These are phyloP conservation scores for Nymphalis polychloros DNA, from an alignment of 2,888 invertebrate species.

Conservation along the genomic window DNA sequence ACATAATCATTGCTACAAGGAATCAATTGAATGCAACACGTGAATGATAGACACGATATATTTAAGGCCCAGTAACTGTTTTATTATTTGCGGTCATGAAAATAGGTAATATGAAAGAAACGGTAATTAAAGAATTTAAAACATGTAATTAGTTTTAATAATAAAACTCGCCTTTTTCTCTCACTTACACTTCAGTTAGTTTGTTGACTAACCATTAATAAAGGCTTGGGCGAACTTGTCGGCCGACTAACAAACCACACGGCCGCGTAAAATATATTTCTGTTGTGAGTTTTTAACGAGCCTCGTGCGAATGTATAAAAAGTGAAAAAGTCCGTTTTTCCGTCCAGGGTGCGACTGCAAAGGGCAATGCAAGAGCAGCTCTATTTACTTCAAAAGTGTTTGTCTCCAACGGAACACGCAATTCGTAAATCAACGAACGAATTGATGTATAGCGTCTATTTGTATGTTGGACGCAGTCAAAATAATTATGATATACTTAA, in stretches of 20 bases:
- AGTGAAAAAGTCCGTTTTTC: slow-evolving; percentile 20
- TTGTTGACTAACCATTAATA: slow-evolving; percentile 46
- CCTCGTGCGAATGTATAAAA: slow-evolving; percentile 25
- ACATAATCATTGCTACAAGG: too few species aligned
- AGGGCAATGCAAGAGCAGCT: slow-evolving; percentile 17
- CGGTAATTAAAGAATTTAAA: not conserved
- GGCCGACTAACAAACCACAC: slow-evolving; percentile 4
- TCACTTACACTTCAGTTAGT: slow-evolving; percentile 22
- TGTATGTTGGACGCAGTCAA: too few species aligned
- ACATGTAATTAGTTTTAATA: not conserved
- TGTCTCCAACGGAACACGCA: not conserved
- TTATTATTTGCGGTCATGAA: too few species aligned
- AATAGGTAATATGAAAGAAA: too few species aligned
- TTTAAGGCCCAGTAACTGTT: too few species aligned
- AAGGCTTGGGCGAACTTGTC: slow-evolving; percentile 46
- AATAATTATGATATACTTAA: too few species aligned
- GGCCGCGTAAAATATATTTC: slow-evolving; percentile 15
- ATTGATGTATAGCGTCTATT: too few species aligned
- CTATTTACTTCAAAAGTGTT: slow-evolving; percentile 25
- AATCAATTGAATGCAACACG: too few species aligned
- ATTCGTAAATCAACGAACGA: not conserved
- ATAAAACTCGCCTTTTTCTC: not conserved
- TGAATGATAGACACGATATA: too few species aligned
- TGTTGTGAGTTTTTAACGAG: slow-evolving; percentile 15
- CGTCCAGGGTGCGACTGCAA: slow-evolving; percentile 17